Percentiles rank a stretch among this genome's conserved stretches.
Evolutionary conservation across 2,888 invertebrate genomes (phyloP).

Genomic region (Metopia argyrocephala): DNA sequence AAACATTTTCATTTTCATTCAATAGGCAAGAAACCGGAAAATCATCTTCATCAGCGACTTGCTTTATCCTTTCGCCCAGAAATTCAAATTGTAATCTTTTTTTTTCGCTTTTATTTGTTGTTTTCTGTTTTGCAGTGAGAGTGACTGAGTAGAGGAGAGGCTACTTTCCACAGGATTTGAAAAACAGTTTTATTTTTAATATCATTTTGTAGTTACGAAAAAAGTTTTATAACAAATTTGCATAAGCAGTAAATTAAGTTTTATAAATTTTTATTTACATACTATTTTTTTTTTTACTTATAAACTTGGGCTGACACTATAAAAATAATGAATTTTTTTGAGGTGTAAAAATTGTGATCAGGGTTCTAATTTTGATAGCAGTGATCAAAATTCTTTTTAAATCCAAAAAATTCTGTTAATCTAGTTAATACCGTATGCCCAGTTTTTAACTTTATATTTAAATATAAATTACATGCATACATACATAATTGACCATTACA

Average conservation of each 20-base stretch:
- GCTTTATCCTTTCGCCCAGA: not conserved
- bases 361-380: too few species aligned
- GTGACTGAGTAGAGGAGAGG: not conserved
- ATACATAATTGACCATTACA: too few species aligned
- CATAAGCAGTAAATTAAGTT: slow-evolving; percentile 38
- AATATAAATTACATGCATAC: too few species aligned
- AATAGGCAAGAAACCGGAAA: slow-evolving; percentile 39
- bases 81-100: not conserved
- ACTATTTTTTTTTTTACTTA: not conserved
- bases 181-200: slow-evolving; percentile 31
- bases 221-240: slow-evolving; percentile 35
- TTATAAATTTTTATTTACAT: not conserved
- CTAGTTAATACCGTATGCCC: too few species aligned
- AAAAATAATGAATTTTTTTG: too few species aligned
- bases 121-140: too few species aligned
- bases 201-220: not conserved
- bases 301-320: too few species aligned
- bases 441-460: too few species aligned
- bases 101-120: not conserved
- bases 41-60: slow-evolving; percentile 15
- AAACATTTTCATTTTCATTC: slow-evolving; percentile 30
- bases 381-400: too few species aligned
- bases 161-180: not conserved
- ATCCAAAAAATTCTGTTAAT: too few species aligned
- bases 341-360: too few species aligned